phyloP scores from a whole-genome alignment of 2,113 vertebrate species.

The Triplophysa siluroides region DNA sequence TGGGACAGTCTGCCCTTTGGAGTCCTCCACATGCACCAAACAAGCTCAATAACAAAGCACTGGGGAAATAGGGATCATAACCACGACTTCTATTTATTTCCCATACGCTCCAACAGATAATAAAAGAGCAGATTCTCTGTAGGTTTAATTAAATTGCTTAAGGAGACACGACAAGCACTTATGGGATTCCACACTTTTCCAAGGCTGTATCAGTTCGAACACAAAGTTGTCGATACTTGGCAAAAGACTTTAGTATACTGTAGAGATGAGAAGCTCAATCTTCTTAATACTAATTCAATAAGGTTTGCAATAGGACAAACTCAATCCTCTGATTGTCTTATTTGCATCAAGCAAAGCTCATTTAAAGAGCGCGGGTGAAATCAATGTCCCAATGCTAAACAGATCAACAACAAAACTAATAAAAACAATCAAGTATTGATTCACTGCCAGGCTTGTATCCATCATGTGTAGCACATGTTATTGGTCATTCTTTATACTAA shows the following conservation, averaged over 20 bases:
- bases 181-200: not conserved
- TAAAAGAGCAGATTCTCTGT: conserved; percentile 27
- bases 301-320: conserved; percentile 54
- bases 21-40: conserved; percentile 39
- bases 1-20: conserved; percentile 50
- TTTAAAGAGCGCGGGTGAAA: conserved; percentile 24
- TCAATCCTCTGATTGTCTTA: conserved; percentile 22
- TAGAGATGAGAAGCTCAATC: conserved; percentile 35
- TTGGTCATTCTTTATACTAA: not conserved
- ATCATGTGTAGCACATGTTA: conserved; percentile 14
- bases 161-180: not conserved
- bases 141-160: not conserved
- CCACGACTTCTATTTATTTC: conserved; percentile 14
- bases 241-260: conserved; percentile 32
- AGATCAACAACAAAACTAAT: conserved; percentile 15
- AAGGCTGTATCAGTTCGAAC: not conserved
- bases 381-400: conserved; percentile 2
- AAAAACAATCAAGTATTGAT: conserved; percentile 51
- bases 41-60: conserved; percentile 41
- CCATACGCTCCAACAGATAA: conserved; percentile 21
- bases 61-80: conserved; percentile 20
- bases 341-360: conserved; percentile 24
- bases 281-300: conserved; percentile 49
- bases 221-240: conserved; percentile 22
- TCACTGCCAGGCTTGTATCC: conserved; percentile 43